Percentiles rank a stretch among this genome's conserved stretches.
phyloP scores from a whole-genome alignment of 2,113 vertebrate species.

The Odontesthes bonariensis region DNA sequence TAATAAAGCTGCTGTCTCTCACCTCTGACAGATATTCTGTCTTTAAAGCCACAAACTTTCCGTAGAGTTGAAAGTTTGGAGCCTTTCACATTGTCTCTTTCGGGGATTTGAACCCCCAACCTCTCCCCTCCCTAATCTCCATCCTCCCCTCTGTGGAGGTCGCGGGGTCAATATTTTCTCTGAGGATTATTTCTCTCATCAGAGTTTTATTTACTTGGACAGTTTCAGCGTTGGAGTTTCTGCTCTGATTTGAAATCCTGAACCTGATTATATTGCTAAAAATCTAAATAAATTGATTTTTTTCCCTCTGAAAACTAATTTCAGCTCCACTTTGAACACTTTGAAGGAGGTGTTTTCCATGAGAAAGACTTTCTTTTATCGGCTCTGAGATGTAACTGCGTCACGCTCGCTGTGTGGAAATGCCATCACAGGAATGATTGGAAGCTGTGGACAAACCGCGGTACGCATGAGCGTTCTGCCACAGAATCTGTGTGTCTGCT shows the following conservation, averaged over 20 bases:
- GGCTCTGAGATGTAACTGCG: no score
- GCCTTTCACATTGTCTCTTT: neutral
- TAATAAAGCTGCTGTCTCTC: no score
- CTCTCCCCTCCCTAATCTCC: neutral
- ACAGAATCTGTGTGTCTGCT: conserved; percentile 72
- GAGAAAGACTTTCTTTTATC: neutral
- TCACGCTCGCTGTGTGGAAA: no score
- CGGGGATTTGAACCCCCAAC: conserved; percentile 17
- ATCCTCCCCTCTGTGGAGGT: neutral
- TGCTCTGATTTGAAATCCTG: no score
- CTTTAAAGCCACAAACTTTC: neutral
- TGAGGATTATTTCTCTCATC: neutral
- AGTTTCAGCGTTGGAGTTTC: no score
- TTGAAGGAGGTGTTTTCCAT: no score
- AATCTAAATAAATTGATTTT: no score
- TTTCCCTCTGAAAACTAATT: no score
- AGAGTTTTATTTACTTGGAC: neutral
- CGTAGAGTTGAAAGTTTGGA: neutral
- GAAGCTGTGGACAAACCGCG: conserved; percentile 42
- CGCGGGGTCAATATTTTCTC: conserved; percentile 4
- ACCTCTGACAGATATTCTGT: no score
- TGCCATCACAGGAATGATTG: conserved; percentile 44
- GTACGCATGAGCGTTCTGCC: conserved; percentile 49
- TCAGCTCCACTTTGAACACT: no score
- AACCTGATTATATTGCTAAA: no score